Evolutionary conservation across 2,797 vertebrate species (phyloP).

Genomic region (Melanotaenia pygmaea): DNA sequence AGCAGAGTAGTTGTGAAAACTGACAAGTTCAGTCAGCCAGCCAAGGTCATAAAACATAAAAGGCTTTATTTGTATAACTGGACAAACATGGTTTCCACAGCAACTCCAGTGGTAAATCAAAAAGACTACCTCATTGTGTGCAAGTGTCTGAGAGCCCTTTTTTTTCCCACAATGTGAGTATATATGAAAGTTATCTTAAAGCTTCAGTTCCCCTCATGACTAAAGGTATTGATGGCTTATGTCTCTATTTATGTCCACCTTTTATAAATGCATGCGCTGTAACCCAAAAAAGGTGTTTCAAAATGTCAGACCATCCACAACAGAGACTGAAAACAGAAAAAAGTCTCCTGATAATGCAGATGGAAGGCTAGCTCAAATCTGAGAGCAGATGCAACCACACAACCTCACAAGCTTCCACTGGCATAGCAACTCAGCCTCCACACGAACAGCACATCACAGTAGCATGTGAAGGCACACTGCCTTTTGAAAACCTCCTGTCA

Average conservation of each 20-base stretch:
- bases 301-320: slow-evolving; percentile 22
- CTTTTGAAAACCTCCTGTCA: slow-evolving; percentile 53
- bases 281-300: slow-evolving; percentile 22
- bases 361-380: slow-evolving; percentile 50
- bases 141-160: slow-evolving; percentile 16
- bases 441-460: slow-evolving; percentile 47
- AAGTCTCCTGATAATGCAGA: slow-evolving; percentile 48
- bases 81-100: slow-evolving; percentile 73
- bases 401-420: slow-evolving; percentile 49
- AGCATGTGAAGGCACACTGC: slow-evolving; percentile 42
- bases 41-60: slow-evolving; percentile 48
- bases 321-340: slow-evolving; percentile 24
- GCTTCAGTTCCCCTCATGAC: not conserved
- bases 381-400: slow-evolving; percentile 57
- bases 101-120: slow-evolving; percentile 56
- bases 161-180: slow-evolving; percentile 1
- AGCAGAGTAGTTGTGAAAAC: slow-evolving; percentile 30
- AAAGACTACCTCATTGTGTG: slow-evolving; percentile 31
- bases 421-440: slow-evolving; percentile 52
- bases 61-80: slow-evolving; percentile 59
- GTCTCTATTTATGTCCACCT: not conserved
- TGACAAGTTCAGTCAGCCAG: slow-evolving; percentile 34
- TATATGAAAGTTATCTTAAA: not conserved
- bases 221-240: not conserved
- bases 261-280: not conserved